These are phyloP conservation scores for Thymelicus acteon DNA, from an alignment of 2,888 invertebrate species.

Conservation along the genomic window DNA sequence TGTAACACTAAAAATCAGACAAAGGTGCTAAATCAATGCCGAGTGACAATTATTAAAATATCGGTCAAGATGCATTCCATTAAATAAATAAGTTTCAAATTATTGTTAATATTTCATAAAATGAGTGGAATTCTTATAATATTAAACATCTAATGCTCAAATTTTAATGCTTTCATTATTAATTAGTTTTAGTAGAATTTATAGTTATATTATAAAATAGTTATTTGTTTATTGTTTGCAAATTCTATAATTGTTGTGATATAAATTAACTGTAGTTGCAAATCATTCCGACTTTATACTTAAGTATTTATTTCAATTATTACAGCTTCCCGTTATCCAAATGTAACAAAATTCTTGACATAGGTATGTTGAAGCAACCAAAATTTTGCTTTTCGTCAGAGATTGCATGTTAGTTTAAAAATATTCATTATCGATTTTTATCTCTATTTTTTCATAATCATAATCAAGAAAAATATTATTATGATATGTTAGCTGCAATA, in stretches of 20 bases:
- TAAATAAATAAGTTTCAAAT: constrained; percentile 64
- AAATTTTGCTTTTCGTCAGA: constrained; percentile 55
- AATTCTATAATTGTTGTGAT: constrained; percentile 57
- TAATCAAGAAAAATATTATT: constrained; percentile 4
- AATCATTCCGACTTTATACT: constrained; percentile 49
- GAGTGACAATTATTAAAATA: constrained; percentile 20
- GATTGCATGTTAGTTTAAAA: constrained; percentile 55
- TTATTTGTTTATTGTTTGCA: constrained; percentile 66
- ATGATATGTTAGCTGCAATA: neutral
- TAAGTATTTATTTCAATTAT: constrained; percentile 50
- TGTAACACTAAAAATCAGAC: neutral
- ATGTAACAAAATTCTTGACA: constrained; percentile 45
- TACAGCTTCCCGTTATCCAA: constrained; percentile 59
- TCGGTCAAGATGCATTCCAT: neutral
- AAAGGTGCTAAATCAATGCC: constrained; percentile 42
- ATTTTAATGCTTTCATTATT: constrained; percentile 69
- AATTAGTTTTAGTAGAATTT: constrained; percentile 62
- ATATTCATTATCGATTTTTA: constrained; percentile 37
- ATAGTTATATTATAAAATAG: constrained; percentile 56
- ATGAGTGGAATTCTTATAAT: constrained; percentile 62
- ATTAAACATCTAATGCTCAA: constrained; percentile 78
- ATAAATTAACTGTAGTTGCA: constrained; percentile 61
- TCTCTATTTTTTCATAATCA: constrained; percentile 37
- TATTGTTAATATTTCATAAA: constrained; percentile 64
- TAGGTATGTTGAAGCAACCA: constrained; percentile 49